Evolutionary conservation across 2,888 invertebrate species (phyloP).

Genomic region (Epinotia brunnichana): DNA sequence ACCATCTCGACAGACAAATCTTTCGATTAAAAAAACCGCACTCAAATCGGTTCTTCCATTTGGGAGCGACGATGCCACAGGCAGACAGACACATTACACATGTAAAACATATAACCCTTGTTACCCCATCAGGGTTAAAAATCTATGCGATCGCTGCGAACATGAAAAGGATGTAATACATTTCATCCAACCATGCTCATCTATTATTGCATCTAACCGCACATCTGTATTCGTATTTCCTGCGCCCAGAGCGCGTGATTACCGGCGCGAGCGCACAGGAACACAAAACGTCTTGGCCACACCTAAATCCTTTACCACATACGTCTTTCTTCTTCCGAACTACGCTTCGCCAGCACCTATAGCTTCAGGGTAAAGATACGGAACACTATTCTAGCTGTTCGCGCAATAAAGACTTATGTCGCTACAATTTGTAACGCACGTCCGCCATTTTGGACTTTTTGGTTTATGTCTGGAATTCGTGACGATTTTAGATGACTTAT

Average conservation of each 20-base stretch:
- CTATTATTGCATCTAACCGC: background rate
- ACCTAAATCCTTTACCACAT: background rate
- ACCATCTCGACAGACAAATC: too few species aligned
- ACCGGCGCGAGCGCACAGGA: background rate
- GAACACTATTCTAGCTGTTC: background rate
- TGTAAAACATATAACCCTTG: too few species aligned
- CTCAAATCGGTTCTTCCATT: too few species aligned
- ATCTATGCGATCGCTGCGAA: background rate
- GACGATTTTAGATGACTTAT: background rate
- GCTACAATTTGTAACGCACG: background rate
- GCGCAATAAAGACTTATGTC: background rate
- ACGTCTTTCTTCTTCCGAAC: background rate
- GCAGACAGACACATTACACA: too few species aligned
- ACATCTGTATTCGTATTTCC: slow-evolving; percentile 4
- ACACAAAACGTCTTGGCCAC: background rate
- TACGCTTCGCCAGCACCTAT: background rate
- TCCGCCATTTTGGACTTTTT: background rate
- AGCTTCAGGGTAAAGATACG: background rate
- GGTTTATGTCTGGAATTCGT: background rate
- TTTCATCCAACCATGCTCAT: background rate
- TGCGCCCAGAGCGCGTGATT: slow-evolving; percentile 2
- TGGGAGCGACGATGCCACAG: too few species aligned
- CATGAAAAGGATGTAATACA: slow-evolving; percentile 4
- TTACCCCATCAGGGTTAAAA: too few species aligned
- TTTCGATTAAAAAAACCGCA: too few species aligned